Conservation (phyloP, 2,888 invertebrate species). For the Pachliopta kotzebuea region DNA sequence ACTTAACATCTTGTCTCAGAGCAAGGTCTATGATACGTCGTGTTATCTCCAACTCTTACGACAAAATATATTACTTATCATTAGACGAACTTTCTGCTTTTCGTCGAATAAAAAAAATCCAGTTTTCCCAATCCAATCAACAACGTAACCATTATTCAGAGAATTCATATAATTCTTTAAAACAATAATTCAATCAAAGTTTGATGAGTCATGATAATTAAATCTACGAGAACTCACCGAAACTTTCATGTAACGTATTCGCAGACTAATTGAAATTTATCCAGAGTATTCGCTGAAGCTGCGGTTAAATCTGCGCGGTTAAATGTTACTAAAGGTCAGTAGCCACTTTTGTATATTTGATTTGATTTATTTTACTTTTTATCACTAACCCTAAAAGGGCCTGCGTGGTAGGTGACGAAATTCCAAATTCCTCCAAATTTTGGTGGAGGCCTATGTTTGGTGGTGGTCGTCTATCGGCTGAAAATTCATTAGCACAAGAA, state of each 20-base stretch:
- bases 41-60: no score
- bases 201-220: constrained; percentile 23
- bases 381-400: no score
- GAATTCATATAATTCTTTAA: background rate
- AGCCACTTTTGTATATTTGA: background rate
- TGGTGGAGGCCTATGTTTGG: no score
- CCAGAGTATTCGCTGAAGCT: constrained; percentile 13
- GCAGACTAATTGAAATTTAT: constrained; percentile 27
- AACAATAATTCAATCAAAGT: constrained; percentile 14
- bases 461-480: no score
- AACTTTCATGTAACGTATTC: constrained; percentile 18
- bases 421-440: no score
- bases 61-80: no score
- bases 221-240: constrained; percentile 21
- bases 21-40: no score
- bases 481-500: no score
- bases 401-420: no score
- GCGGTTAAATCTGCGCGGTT: constrained; percentile 10
- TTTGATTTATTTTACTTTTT: no score
- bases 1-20: no score
- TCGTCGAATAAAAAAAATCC: background rate
- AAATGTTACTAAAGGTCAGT: constrained; percentile 4
- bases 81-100: no score
- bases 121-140: background rate
- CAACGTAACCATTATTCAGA: background rate